A percentile compares a stretch with the other conserved stretches of the same genome.
phyloP scores from a whole-genome alignment of 2,113 vertebrate species.

The Oncorhynchus clarkii region DNA sequence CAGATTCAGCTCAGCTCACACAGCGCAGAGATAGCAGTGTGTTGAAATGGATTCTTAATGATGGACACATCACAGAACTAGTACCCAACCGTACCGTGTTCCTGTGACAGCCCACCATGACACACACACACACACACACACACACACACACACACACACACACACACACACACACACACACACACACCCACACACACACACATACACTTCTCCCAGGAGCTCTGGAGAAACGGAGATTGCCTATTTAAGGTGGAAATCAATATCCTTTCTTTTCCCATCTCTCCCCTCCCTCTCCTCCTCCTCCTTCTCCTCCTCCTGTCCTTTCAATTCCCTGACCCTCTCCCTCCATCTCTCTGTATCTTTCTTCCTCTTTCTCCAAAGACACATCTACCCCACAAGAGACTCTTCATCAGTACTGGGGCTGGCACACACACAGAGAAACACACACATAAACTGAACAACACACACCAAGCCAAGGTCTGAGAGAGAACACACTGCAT shows the following conservation, averaged over 20 bases:
- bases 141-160: slow-evolving; percentile 23
- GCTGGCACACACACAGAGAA: slow-evolving; percentile 9
- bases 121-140: slow-evolving; percentile 8
- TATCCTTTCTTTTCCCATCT: slow-evolving; percentile 64
- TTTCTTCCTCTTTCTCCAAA: slow-evolving; percentile 31
- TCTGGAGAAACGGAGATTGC: slow-evolving; percentile 59
- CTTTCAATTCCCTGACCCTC: slow-evolving; percentile 51
- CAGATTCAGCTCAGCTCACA: too few relatives aligned
- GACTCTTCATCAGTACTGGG: slow-evolving; percentile 31
- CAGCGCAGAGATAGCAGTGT: too few relatives aligned
- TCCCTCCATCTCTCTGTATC: slow-evolving; percentile 29
- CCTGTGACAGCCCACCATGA: neutral
- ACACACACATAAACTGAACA: slow-evolving; percentile 9
- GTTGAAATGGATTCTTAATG: too few relatives aligned
- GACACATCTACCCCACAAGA: slow-evolving; percentile 37
- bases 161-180: slow-evolving; percentile 37
- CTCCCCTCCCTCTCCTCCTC: slow-evolving; percentile 41
- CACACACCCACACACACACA: slow-evolving; percentile 37
- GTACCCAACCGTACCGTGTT: too few relatives aligned
- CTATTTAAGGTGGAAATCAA: slow-evolving; percentile 70
- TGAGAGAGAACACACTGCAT: neutral
- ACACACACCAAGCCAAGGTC: neutral
- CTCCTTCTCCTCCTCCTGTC: slow-evolving; percentile 36
- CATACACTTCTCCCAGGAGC: slow-evolving; percentile 44
- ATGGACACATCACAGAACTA: too few relatives aligned